phyloP scores from a whole-genome alignment of 2,888 invertebrate genomes.

The Halictus quadricinctus region DNA sequence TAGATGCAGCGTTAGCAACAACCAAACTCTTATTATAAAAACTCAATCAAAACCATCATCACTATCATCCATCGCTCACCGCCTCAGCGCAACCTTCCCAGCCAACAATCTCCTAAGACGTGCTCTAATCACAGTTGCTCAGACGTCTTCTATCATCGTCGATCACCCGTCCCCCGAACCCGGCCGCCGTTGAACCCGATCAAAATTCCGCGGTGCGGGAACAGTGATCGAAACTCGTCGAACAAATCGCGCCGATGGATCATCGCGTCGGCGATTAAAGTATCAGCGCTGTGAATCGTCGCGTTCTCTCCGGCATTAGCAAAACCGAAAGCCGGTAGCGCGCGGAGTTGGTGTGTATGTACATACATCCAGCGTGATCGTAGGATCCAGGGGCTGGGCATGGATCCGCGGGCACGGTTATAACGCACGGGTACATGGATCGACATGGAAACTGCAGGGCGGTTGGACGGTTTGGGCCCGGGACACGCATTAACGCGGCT shows the following conservation, averaged over 20 bases:
- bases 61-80: background rate
- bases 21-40: too few relatives aligned
- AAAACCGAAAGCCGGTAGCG: constrained; percentile 4
- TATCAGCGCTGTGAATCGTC: constrained; percentile 44
- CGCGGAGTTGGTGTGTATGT: background rate
- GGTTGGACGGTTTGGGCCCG: constrained; percentile 49
- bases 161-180: background rate
- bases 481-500: constrained; percentile 79
- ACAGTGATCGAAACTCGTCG: background rate
- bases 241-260: constrained; percentile 32
- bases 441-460: constrained; percentile 37
- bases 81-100: background rate
- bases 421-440: constrained; percentile 19
- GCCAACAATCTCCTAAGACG: background rate
- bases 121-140: background rate
- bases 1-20: too few relatives aligned
- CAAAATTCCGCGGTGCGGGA: background rate
- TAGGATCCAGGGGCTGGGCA: constrained; percentile 22
- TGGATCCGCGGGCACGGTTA: constrained; percentile 9
- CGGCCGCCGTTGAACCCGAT: background rate
- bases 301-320: constrained; percentile 35
- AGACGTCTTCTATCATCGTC: background rate
- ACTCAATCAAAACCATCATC: too few relatives aligned
- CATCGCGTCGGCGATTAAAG: constrained; percentile 50
- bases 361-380: constrained; percentile 34